Evolutionary conservation across 2,113 vertebrate genomes (phyloP).

Genomic region (Colossoma macropomum): DNA sequence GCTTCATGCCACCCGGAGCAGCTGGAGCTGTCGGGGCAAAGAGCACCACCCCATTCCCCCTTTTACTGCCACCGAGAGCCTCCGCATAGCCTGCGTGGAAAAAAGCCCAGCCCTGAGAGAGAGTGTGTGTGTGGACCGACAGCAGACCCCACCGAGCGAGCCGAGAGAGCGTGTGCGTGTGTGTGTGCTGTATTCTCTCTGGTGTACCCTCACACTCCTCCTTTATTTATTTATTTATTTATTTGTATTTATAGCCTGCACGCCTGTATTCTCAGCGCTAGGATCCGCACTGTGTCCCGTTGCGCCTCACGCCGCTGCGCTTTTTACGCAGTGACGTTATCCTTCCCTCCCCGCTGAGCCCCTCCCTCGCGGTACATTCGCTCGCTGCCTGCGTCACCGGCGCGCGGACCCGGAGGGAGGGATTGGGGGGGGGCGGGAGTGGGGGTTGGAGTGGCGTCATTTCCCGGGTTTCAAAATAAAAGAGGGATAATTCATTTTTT

Average conservation of each 20-base stretch:
- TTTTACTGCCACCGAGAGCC: no score
- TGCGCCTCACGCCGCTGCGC: neutral
- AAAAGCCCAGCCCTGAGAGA: no score
- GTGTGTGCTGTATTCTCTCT: neutral
- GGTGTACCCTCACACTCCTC: neutral
- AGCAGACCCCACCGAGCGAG: no score
- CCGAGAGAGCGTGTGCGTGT: no score
- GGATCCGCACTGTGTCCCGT: no score
- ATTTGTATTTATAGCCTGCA: neutral
- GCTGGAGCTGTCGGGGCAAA: no score
- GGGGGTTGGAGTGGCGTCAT: constrained; percentile 39
- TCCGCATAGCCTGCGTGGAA: no score
- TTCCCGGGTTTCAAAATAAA: constrained; percentile 40
- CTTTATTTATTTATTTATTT: neutral
- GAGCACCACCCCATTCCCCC: no score
- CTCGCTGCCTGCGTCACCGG: neutral
- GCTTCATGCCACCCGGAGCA: constrained; percentile 10
- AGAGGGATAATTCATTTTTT: neutral
- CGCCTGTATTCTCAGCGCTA: neutral
- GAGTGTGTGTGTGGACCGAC: no score
- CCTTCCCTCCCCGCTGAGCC: neutral
- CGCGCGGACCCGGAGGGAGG: neutral
- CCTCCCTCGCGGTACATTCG: neutral
- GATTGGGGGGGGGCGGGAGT: neutral
- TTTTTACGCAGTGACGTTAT: neutral